Base-by-base conservation (phyloP, 2,888 invertebrate species). In the Drosophila rellima region DNA sequence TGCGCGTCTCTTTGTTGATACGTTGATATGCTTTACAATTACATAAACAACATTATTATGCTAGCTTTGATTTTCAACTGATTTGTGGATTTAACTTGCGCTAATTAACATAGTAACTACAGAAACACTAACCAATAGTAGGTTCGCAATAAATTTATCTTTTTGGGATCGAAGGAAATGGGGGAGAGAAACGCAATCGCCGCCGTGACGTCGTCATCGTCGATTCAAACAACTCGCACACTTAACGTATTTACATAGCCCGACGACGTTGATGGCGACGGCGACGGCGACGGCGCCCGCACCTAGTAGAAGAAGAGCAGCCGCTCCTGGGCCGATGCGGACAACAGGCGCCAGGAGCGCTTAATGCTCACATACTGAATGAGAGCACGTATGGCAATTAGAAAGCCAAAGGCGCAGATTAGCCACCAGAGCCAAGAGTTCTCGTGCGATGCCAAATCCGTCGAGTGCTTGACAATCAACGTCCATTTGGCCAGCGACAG, bases 401-500 rank as follows among this genome's bases (percentile, higher is more conserved):
- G 94, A 77, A 97, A 94, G 73, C 97, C 97, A 91, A 97, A 97
- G 42, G 96, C 96, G 96, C 97, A 97, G 80, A 97, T 97, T 42
- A 97, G 94, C 97, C 97, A 97, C 97, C 97, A 97, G 29, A 97
- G 94, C 97, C 97, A 97, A 55, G 96, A 96, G 93, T 97, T 97
- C 93, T 97, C 97, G 90, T 96, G 96, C 10, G 96, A 96, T 62
- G 96, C 96, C 80, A 97, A 93, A 90, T 97, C 97, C 55, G 97
- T 97, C 81, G 97, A 97, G 91, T 97, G 96, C 91, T 98, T 98
- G 11, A 98, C 97, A 89, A 98, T 98, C 83, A 98, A 95, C 33
- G 98, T 98, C 98, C 98, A 98, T 93, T 98, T 98, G 77, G 98
- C 97, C 73, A 98, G 94, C 6, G 98, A 98, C 15, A 98, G 94